Evolutionary conservation across 2,888 invertebrate genomes (phyloP).

Genomic region (Conops quadrifasciatus): DNA sequence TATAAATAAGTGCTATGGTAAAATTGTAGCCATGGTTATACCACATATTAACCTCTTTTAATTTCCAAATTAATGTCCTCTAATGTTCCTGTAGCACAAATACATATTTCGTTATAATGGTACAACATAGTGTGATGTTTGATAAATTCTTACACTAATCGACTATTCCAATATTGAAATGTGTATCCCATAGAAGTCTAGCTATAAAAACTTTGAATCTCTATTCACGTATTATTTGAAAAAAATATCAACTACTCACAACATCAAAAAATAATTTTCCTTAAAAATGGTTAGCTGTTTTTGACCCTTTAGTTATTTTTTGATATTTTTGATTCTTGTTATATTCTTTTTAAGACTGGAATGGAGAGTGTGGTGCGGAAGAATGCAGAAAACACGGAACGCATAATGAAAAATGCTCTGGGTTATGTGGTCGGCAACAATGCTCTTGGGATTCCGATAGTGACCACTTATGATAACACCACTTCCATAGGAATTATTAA

Average conservation of each 20-base stretch:
- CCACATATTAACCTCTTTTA: no score
- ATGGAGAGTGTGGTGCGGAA: constrained; percentile 53
- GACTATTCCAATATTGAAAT: no score
- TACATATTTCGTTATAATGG: no score
- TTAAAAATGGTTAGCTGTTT: not conserved
- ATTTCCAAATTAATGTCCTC: no score
- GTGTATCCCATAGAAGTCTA: no score
- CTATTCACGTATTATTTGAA: not conserved
- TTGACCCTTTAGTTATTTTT: not conserved
- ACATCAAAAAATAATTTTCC: not conserved
- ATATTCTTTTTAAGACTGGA: constrained; percentile 31
- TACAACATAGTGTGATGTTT: no score
- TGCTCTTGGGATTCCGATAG: constrained; percentile 49
- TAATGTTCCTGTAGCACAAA: no score
- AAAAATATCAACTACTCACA: not conserved
- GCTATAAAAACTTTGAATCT: no score
- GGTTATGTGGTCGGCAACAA: constrained; percentile 57
- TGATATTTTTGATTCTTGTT: no score
- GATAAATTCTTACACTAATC: no score
- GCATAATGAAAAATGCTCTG: constrained; percentile 53
- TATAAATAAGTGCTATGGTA: no score
- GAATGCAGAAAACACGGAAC: constrained; percentile 54
- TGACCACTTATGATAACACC: constrained; percentile 58
- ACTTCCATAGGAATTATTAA: constrained; percentile 56
- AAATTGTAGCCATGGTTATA: no score